A percentile compares a stretch with the other conserved stretches of the same genome.
phyloP scores from a whole-genome alignment of 2,113 vertebrate genomes.

The Mesocricetus auratus region DNA sequence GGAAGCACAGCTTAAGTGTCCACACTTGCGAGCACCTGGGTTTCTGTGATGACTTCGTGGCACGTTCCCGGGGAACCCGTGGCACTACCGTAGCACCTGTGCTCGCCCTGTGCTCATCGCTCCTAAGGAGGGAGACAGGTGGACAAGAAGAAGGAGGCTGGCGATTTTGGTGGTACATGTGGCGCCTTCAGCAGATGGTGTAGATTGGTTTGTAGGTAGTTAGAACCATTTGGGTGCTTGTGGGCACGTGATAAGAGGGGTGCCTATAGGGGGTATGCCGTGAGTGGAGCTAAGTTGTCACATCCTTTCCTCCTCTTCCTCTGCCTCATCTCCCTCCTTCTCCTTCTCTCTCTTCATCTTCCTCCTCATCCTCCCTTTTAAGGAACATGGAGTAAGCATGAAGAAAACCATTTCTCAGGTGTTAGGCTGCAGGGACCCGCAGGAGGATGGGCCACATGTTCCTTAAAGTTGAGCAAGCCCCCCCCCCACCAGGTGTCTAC shows the following conservation, averaged over 20 bases:
- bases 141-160: background rate
- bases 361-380: background rate
- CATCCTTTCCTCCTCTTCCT: no score
- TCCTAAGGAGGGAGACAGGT: background rate
- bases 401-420: background rate
- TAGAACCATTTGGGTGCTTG: accelerated
- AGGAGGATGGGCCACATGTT: background rate
- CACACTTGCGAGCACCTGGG: background rate
- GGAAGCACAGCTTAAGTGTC: background rate
- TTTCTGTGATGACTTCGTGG: background rate
- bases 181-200: background rate
- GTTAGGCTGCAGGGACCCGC: background rate
- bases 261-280: background rate
- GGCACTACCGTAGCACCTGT: background rate
- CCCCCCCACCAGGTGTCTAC: background rate
- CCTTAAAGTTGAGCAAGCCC: background rate
- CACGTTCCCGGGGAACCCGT: background rate
- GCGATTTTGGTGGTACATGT: no score
- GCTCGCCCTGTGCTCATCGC: background rate
- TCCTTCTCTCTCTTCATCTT: background rate
- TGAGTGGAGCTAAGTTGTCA: no score
- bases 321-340: no score
- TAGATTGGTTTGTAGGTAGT: background rate
- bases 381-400: background rate
- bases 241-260: background rate